Percentiles rank a stretch among this genome's conserved stretches.
These are phyloP conservation scores for Spodoptera littoralis DNA, from an alignment of 2,888 invertebrate genomes.

Conservation along the genomic window DNA sequence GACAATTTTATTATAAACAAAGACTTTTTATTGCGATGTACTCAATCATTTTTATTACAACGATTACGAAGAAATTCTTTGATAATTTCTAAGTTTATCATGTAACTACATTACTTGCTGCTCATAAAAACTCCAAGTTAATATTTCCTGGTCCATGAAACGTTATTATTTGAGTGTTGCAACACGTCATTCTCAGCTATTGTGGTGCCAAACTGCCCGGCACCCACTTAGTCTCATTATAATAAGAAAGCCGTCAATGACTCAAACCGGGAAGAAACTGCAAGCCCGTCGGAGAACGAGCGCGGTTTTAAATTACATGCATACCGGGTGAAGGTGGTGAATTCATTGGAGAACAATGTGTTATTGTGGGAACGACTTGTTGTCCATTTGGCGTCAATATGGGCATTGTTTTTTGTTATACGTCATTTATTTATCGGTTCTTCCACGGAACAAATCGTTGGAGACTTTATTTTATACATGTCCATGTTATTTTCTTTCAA, in stretches of 20 bases:
- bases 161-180: slow-evolving; percentile 10
- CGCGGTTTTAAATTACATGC: slow-evolving; percentile 53
- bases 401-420: too few species aligned
- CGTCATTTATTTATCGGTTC: too few species aligned
- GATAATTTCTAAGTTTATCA: not conserved
- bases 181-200: slow-evolving; percentile 48
- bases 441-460: too few species aligned
- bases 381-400: slow-evolving; percentile 23
- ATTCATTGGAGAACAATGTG: slow-evolving; percentile 47
- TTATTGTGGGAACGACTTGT: slow-evolving; percentile 8
- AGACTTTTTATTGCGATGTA: slow-evolving; percentile 1
- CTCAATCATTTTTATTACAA: slow-evolving; percentile 12
- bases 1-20: slow-evolving; percentile 15
- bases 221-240: slow-evolving; percentile 64
- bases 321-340: slow-evolving; percentile 55
- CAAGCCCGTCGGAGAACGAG: slow-evolving; percentile 26
- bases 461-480: too few species aligned
- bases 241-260: slow-evolving; percentile 70
- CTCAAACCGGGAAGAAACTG: slow-evolving; percentile 67
- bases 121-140: slow-evolving; percentile 6
- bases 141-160: slow-evolving; percentile 13
- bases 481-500: too few species aligned
- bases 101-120: not conserved
- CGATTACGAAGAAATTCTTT: slow-evolving; percentile 11
- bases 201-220: slow-evolving; percentile 62